phyloP scores from a whole-genome alignment of 2,888 invertebrate genomes.

The Criorhina ranunculi region DNA sequence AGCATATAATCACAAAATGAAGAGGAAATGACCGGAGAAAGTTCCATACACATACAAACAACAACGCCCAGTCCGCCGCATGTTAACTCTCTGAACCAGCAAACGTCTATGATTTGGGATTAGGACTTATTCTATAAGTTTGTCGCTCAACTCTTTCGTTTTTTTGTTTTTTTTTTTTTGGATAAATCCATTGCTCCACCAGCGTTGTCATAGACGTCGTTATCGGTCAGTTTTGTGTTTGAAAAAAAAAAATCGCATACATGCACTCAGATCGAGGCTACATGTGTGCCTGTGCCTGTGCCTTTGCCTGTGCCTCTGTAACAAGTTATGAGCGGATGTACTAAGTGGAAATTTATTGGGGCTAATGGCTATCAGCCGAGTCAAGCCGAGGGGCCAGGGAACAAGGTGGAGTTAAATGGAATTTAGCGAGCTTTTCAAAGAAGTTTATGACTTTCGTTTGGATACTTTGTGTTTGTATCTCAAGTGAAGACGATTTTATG shows the following conservation, averaged over 20 bases:
- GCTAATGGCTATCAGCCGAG: conserved; percentile 64
- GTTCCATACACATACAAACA: conserved; percentile 60
- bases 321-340: conserved; percentile 76
- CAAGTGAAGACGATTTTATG: conserved; percentile 10
- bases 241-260: conserved; percentile 48
- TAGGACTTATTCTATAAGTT: conserved; percentile 56
- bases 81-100: too few relatives aligned
- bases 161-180: conserved; percentile 26
- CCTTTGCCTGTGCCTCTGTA: too few relatives aligned
- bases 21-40: conserved; percentile 75
- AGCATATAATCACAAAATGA: conserved; percentile 64
- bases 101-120: conserved; percentile 58
- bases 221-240: conserved; percentile 67
- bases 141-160: conserved; percentile 76
- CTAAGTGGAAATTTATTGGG: conserved; percentile 76
- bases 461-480: conserved; percentile 18
- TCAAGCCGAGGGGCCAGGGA: background rate
- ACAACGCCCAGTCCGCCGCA: too few relatives aligned
- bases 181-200: conserved; percentile 46
- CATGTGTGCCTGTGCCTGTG: conserved; percentile 25
- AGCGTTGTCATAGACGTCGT: conserved; percentile 34
- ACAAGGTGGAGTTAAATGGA: conserved; percentile 49
- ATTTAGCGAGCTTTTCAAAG: conserved; percentile 52
- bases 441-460: conserved; percentile 29
- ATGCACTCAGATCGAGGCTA: conserved; percentile 11